These are phyloP conservation scores for Arrhopalites spinosus DNA, from an alignment of 2,888 invertebrate genomes.

Conservation along the genomic window DNA sequence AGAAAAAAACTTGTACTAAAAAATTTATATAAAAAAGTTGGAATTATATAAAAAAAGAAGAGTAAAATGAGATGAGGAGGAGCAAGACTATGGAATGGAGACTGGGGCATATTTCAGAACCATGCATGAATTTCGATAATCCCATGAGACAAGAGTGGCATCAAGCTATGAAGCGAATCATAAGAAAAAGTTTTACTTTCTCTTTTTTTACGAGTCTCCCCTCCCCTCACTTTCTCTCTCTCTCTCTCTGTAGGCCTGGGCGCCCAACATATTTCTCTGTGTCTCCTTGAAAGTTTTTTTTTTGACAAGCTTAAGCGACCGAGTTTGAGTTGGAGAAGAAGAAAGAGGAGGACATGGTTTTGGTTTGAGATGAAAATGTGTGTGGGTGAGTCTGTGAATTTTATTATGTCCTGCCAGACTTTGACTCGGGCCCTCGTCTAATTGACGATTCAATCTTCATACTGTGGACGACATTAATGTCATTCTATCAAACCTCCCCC, in stretches of 20 bases:
- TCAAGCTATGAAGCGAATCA: not conserved
- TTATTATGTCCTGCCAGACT: constrained; percentile 11
- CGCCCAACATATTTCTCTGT: not conserved
- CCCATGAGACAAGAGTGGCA: not conserved
- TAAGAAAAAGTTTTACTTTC: not conserved
- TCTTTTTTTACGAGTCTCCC: not conserved
- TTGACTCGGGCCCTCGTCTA: not conserved
- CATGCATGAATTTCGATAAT: constrained; percentile 1
- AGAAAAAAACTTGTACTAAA: no score
- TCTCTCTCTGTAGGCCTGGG: not conserved
- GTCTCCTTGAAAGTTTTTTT: not conserved
- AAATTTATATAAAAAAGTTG: no score
- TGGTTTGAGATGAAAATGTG: not conserved
- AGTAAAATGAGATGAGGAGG: no score
- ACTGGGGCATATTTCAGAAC: not conserved
- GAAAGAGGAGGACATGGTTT: not conserved
- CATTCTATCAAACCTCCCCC: not conserved
- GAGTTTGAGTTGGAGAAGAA: not conserved
- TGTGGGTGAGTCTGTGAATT: constrained; percentile 5
- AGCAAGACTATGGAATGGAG: not conserved
- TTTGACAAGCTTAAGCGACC: not conserved
- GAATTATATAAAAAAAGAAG: no score
- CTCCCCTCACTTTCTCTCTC: not conserved
- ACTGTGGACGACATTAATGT: not conserved
- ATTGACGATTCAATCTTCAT: constrained; percentile 22